Evolutionary conservation across 2,888 invertebrate species (phyloP), one percentile per base, ranked within the genome.

Genomic region (Papilio elwesi): DNA sequence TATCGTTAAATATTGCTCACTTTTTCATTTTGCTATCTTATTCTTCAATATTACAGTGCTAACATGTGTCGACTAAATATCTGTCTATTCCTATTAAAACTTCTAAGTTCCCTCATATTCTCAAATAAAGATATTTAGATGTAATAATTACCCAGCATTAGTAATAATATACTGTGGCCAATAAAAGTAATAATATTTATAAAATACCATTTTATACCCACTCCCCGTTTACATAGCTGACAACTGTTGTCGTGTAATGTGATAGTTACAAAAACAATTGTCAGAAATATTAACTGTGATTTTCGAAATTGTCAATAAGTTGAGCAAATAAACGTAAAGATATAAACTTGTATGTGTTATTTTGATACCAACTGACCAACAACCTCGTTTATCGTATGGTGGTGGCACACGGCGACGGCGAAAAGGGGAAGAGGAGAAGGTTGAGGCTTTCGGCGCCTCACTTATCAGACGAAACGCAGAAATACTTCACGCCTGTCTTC

Each of bases 291-390:
- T 89, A 93, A 93, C 93, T 93, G 93, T 93, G 93, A 93, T 93
- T 93, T 92, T 93, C 93, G 89, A 93, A 93, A 93, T 93, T 93
- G 93, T 92, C 93, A 92, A 90, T 93, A 93, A 93, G 92, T 93
- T 93, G 93, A 93, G 92, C 90, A 91, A 93, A 92, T 93, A 93
- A 93, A 93, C 90, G 88, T 92, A 91, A 90, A 88, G 89, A 93
- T 89, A 88, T 84, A 86, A 85, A 82, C 11, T 70, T 38, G 53
- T 49, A 68, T 49, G 68, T 68, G 70, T 73, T 74, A 70, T 62
- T 74, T 66, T 68, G 12, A 57, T 47, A 47, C 36, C n/a, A 48
- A 15, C 38, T 48, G 48, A 49, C 57, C 59, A 49, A 47, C 1
- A 38, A 49, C 49, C 49, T 49, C 10, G 38, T 43, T 15, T 26